A percentile compares a stretch with the other conserved stretches of the same genome.
Evolutionary conservation across 2,797 vertebrate species (phyloP).

Genomic region (Echeneis naucrates): DNA sequence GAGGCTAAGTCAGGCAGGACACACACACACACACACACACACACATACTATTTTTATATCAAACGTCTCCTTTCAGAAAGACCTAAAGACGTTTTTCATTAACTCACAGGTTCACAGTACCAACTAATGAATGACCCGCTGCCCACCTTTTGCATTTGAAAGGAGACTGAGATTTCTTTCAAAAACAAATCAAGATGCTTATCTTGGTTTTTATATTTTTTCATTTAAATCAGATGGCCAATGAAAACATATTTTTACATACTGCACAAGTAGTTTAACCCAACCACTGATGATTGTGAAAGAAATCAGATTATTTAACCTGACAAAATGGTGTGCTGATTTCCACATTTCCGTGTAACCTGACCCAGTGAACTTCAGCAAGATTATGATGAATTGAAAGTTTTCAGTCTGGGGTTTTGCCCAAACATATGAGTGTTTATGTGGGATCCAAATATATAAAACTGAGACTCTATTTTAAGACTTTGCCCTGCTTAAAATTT

Average conservation of each 20-base stretch:
- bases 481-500: conserved; percentile 39
- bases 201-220: conserved; percentile 69
- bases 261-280: conserved; percentile 48
- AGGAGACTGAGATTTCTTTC: conserved; percentile 61
- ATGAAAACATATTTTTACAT: conserved; percentile 72
- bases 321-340: conserved; percentile 66
- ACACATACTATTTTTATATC: conserved; percentile 65
- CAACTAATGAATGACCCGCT: conserved; percentile 50
- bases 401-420: conserved; percentile 42
- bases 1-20: conserved; percentile 37
- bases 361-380: conserved; percentile 45
- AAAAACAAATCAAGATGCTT: conserved; percentile 75
- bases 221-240: conserved; percentile 54
- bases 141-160: conserved; percentile 31
- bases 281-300: conserved; percentile 61
- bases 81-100: conserved; percentile 36
- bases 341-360: conserved; percentile 62
- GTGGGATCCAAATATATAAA: conserved; percentile 53
- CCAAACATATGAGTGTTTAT: conserved; percentile 44
- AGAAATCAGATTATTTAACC: conserved; percentile 77
- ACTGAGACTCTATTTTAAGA: conserved; percentile 39
- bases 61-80: conserved; percentile 24
- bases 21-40: no score
- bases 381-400: conserved; percentile 49
- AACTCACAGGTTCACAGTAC: conserved; percentile 33